Evolutionary conservation across 2,888 invertebrate species (phyloP).

Genomic region (Chesias legatella): DNA sequence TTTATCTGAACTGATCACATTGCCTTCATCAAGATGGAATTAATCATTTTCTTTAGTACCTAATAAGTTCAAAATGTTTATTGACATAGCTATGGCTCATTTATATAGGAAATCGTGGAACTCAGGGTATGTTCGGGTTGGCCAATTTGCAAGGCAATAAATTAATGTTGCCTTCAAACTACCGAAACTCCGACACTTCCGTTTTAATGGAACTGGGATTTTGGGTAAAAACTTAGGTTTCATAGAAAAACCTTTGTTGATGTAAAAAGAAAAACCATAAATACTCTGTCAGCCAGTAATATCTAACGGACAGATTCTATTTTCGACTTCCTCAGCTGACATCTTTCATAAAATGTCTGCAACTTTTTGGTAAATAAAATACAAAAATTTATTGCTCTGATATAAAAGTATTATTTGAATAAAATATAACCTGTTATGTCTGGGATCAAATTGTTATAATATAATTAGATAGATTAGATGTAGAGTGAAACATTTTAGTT

Average conservation of each 20-base stretch:
- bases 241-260: conserved; percentile 2
- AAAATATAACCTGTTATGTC: conserved; percentile 37
- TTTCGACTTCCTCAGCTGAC: conserved; percentile 55
- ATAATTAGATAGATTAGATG: conserved; percentile 45
- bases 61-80: too few species aligned
- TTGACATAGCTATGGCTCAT: too few species aligned
- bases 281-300: conserved; percentile 35
- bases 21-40: too few species aligned
- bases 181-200: too few species aligned
- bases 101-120: too few species aligned
- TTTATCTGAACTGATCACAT: too few species aligned
- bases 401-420: conserved; percentile 30
- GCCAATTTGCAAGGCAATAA: too few species aligned
- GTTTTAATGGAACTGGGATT: too few species aligned
- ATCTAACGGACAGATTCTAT: conserved; percentile 40
- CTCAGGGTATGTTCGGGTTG: too few species aligned
- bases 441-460: conserved; percentile 41
- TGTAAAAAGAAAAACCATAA: neutral
- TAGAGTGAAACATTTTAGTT: conserved; percentile 45
- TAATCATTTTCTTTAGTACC: too few species aligned
- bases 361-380: conserved; percentile 52
- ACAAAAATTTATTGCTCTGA: conserved; percentile 45
- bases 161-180: too few species aligned
- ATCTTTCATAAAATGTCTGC: conserved; percentile 41
- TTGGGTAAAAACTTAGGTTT: neutral